phyloP scores from a whole-genome alignment of 2,888 invertebrate genomes.

The Slavum lentiscoides region DNA sequence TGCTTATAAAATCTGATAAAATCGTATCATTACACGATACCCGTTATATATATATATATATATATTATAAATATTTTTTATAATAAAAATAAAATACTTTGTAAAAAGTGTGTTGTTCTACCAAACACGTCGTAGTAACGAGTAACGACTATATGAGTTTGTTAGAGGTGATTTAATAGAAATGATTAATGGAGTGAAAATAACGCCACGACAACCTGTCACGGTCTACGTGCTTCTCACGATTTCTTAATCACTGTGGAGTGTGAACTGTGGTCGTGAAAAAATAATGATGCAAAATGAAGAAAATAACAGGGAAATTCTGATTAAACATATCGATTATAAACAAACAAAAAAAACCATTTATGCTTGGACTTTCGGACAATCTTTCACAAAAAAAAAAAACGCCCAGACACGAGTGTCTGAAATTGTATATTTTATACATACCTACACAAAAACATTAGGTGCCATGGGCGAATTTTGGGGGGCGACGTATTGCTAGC shows the following conservation, averaged over 20 bases:
- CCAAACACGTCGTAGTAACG: not conserved
- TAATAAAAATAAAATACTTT: conserved; percentile 20
- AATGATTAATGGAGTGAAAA: conserved; percentile 46
- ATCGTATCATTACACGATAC: conserved; percentile 1
- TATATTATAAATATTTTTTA: too few species aligned
- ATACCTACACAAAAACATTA: not conserved
- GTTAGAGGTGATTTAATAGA: conserved; percentile 14
- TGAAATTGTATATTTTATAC: not conserved
- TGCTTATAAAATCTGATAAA: not conserved
- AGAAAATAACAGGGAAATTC: conserved; percentile 16
- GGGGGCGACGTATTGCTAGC: too few species aligned
- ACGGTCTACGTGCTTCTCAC: conserved; percentile 26
- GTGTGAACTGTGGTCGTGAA: not conserved
- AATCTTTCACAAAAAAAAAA: not conserved
- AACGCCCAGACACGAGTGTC: not conserved
- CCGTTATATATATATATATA: not conserved
- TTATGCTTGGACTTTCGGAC: too few species aligned
- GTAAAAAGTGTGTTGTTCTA: not conserved
- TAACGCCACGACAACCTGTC: conserved; percentile 42
- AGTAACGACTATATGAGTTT: conserved; percentile 5
- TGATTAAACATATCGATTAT: conserved; percentile 12
- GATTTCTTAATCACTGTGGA: conserved; percentile 38
- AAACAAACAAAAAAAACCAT: too few species aligned
- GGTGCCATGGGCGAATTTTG: too few species aligned
- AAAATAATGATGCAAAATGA: conserved; percentile 23